Evolutionary conservation across 2,113 vertebrate species (phyloP).

Genomic region (Chamaea fasciata): DNA sequence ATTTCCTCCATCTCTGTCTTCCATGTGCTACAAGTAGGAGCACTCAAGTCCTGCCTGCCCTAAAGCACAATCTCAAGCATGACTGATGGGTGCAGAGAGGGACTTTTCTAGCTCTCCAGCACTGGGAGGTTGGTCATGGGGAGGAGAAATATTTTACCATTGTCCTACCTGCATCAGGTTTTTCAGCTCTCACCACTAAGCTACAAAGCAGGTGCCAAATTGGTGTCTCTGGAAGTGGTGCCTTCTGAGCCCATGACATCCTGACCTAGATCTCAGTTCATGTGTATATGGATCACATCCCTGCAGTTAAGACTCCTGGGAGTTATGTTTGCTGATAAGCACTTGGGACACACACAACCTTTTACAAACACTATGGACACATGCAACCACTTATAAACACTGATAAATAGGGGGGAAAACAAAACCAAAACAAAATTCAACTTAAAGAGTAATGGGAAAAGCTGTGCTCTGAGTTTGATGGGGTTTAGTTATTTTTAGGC

Average conservation of each 20-base stretch:
- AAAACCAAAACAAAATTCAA: not conserved
- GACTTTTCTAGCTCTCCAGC: not conserved
- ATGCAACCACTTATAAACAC: not conserved
- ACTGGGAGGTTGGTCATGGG: accelerated
- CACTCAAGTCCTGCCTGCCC: not conserved
- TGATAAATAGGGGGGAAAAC: not conserved
- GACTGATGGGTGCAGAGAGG: not conserved
- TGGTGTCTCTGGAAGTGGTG: not conserved
- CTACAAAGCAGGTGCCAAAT: not conserved
- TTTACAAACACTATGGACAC: not conserved
- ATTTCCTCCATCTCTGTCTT: not conserved
- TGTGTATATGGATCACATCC: not conserved
- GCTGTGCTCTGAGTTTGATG: not conserved
- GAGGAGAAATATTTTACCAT: not conserved
- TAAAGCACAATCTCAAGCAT: not conserved
- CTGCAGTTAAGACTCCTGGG: not conserved
- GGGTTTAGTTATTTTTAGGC: not conserved
- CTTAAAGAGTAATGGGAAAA: not conserved
- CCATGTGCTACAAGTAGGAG: accelerated
- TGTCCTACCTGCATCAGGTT: not conserved
- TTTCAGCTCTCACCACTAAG: not conserved
- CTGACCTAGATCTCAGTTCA: not conserved
- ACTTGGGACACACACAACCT: not conserved
- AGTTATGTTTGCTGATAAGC: not conserved
- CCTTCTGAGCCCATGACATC: not conserved